Conservation (phyloP, 2,888 invertebrate genomes). For the Callyntrura sp. region DNA sequence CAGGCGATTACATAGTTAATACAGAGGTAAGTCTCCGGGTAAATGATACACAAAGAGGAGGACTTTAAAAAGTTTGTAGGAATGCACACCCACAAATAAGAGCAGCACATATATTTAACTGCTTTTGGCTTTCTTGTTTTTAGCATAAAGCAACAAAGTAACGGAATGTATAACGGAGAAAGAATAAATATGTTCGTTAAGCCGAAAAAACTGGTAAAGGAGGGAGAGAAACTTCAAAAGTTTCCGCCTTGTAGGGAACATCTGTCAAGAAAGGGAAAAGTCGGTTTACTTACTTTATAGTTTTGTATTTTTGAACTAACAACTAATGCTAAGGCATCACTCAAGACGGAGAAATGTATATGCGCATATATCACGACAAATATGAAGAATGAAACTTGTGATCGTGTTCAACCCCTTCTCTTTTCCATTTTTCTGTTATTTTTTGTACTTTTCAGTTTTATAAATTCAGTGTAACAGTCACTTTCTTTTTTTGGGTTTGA, state of each 20-base stretch:
- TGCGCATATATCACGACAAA: constrained; percentile 3
- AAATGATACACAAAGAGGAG: constrained; percentile 29
- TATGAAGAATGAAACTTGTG: constrained; percentile 6
- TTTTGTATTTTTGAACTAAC: constrained; percentile 24
- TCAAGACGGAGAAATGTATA: neutral
- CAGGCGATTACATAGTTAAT: constrained; percentile 4
- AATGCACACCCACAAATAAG: neutral
- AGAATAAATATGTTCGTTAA: constrained; percentile 51
- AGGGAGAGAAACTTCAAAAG: constrained; percentile 73
- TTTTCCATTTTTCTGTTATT: neutral
- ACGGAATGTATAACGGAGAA: constrained; percentile 15
- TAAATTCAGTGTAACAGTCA: constrained; percentile 20
- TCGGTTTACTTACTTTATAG: constrained; percentile 53
- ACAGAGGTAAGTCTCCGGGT: constrained; percentile 1
- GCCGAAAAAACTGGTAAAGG: constrained; percentile 64
- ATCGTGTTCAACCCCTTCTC: neutral
- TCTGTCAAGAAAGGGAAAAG: constrained; percentile 73
- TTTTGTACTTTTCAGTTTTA: neutral
- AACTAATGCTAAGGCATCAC: constrained; percentile 31
- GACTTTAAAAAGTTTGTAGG: neutral
- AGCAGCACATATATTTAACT: too few species aligned
- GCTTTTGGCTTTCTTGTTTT: neutral
- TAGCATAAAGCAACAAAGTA: constrained; percentile 39
- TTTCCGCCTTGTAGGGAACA: constrained; percentile 74
- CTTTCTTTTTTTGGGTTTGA: constrained; percentile 54